Conservation (phyloP, 2,888 invertebrate species). For the Phymatocera aterrima region DNA sequence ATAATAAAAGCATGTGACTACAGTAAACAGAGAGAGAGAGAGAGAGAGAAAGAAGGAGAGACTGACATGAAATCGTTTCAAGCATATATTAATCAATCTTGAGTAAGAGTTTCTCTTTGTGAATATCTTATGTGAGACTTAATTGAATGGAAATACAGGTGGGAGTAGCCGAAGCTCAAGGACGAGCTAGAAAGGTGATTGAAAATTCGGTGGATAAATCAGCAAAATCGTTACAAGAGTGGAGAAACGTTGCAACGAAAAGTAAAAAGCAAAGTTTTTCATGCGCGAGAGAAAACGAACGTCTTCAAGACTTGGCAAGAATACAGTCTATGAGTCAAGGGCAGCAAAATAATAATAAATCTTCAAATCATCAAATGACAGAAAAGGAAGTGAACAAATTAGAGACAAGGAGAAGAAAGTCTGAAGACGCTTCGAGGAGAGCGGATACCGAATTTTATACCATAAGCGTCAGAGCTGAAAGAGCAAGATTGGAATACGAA, state of each 20-base stretch:
- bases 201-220: conserved; percentile 88
- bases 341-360: conserved; percentile 76
- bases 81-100: neutral
- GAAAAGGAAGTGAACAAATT: conserved; percentile 85
- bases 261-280: conserved; percentile 92
- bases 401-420: conserved; percentile 92
- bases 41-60: too few relatives aligned
- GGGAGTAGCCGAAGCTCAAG: conserved; percentile 81
- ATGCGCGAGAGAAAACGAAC: conserved; percentile 93
- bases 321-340: conserved; percentile 79
- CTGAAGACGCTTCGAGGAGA: conserved; percentile 92
- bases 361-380: conserved; percentile 69
- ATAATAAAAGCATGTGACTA: neutral
- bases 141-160: conserved; percentile 75
- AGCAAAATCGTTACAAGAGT: conserved; percentile 87
- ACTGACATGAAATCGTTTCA: neutral
- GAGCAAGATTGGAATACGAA: conserved; percentile 95
- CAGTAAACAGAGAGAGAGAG: too few relatives aligned
- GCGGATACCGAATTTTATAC: conserved; percentile 96
- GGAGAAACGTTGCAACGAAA: conserved; percentile 91
- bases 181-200: conserved; percentile 78
- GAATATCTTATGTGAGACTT: neutral
- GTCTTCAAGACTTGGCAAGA: conserved; percentile 84
- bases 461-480: conserved; percentile 92
- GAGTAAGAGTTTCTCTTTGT: neutral